Base-by-base conservation (phyloP, 2,888 invertebrate species). In the Ellobium chinense region DNA sequence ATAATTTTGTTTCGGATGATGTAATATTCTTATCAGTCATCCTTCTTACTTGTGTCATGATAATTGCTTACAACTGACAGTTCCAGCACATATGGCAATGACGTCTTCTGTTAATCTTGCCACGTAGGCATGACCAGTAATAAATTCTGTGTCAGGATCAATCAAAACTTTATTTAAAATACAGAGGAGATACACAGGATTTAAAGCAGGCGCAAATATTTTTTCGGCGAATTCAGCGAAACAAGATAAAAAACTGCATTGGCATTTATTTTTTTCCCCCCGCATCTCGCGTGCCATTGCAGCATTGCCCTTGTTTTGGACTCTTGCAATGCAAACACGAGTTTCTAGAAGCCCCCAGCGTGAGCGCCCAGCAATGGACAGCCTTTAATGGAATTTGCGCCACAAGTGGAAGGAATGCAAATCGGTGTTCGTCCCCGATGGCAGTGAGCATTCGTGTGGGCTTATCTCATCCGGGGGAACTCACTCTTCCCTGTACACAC, bases 361-460 rank as follows among this genome's bases (percentile, higher is more conserved):
- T 39, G 68, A 27, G 46, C 27, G 36, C 39, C 9, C 4, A 27
- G 18, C 69, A 31, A 21, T 29, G 46, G 21, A 37, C 18, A 39
- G 9, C 9, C 69, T 69, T 46, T 69, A 39, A 69, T 69, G 31
- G 29, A 69, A 31, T 69, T 69, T 69, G 18, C 27, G 46, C 24
- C 37, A 68, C 68, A 68, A 68, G 46, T 68, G 68, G 68, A 68
- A 39, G 68, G 68, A 68, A 39, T 68, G 68, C 68, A 58, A 58
- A 58, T 58, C 58, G 58, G 58, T 58, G 21, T 14, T 36, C 65
- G 7, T 21, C 14, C 68, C 68, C 68, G 37, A 7, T 27, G 46
- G 68, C 46, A 39, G 68, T 68, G 68, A 24, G 27, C 39, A 68
- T 68, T n/a, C 68, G 24, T 39, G 68, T 46, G 68, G 37, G 68